Base-by-base conservation (phyloP, 35 echinoderm and acorn worm genomes). In the Chiridota heheva region DNA sequence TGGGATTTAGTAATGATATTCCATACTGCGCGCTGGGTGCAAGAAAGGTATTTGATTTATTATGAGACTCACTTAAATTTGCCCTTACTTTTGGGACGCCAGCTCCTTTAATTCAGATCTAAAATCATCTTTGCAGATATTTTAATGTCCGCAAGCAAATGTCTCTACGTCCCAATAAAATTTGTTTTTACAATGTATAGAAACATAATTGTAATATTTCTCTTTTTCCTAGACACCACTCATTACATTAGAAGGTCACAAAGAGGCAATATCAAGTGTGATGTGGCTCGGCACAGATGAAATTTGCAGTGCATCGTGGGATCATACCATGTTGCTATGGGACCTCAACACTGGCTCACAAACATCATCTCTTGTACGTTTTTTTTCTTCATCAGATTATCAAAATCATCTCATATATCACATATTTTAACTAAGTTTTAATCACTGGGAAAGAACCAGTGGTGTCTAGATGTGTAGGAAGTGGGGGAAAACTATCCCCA, bases 271-370 rank as follows among this genome's bases (percentile, higher is more conserved):
- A 25, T 96, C 92, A 28, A 90, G 87, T 6, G 71, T 96, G 43
- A 47, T 87, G n/a, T 96, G 92, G 92, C 37, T 81, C 0, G 65
- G 42, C 40, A 30, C 69, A 43, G 44, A 82, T 36, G 88, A 90
- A 48, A 47, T 96, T 18, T 86, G 83, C 77, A 96, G 82, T 96
- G 92, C 83, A 86, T 96, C 92, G 65, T 96, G 92, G 92, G 92
- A 96, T 64, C 92, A 96, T 48, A 96, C 92, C 4, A 96, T 96
- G 66, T 63, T 63, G 33, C 49, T 96, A 48, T 96, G 92, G 92
- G 92, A 96, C 67, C 58, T 96, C 58, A 57, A 84, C 37, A 70
- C 84, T 13, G 92, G 73, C 0, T 46, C 70, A 2, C 89, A 91
- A 16, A 82, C 78, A 36, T 81, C 83, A 5, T 90, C 83, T 16